phyloP scores from a whole-genome alignment of 2,797 vertebrate genomes.

The Linurgus olivaceus region DNA sequence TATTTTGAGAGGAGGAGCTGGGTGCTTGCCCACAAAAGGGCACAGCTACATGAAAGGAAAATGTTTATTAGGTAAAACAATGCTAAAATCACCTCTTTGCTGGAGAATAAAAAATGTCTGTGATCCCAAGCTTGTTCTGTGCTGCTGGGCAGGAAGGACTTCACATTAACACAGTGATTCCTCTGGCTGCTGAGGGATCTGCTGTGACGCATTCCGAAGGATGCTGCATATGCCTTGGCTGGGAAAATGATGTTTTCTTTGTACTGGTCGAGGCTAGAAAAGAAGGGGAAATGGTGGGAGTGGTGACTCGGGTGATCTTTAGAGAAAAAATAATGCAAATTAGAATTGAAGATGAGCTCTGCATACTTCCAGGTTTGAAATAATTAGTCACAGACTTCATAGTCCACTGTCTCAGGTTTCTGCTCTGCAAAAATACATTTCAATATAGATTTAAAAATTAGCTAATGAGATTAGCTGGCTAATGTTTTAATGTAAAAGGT shows the following conservation, averaged over 20 bases:
- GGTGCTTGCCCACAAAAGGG: neutral
- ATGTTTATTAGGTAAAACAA: neutral
- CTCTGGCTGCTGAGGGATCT: neutral
- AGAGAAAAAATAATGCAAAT: neutral
- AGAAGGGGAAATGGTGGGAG: neutral
- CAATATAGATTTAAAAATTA: neutral
- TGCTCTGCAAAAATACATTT: neutral
- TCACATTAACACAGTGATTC: neutral
- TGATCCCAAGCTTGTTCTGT: neutral
- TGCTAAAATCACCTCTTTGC: neutral
- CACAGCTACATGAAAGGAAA: rapidly evolving
- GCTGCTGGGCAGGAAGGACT: neutral
- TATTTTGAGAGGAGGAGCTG: neutral
- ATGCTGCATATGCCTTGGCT: neutral
- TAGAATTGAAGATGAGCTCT: neutral
- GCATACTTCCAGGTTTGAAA: neutral
- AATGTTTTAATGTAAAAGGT: neutral
- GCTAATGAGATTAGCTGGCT: neutral
- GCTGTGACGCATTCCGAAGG: neutral
- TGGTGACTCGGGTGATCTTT: neutral
- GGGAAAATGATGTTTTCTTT: neutral
- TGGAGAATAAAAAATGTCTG: neutral
- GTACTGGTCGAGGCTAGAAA: neutral
- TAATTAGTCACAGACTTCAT: neutral
- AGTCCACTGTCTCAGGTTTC: neutral